Base-by-base conservation (phyloP, 2,113 vertebrate genomes). In the Sprattus sprattus region DNA sequence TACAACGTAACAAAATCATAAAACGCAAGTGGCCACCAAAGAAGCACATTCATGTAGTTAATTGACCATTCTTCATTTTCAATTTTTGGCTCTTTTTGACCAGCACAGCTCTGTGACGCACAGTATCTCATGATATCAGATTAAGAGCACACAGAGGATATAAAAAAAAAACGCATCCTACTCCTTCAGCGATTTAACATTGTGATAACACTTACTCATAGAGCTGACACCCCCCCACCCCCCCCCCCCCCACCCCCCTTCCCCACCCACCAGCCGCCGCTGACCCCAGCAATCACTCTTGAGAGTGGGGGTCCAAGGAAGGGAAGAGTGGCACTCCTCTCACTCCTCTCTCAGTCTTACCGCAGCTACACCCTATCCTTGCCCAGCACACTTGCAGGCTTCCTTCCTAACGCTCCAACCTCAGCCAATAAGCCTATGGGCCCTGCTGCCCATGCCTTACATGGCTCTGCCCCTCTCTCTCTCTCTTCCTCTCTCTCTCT, bases 401-500 rank as follows among this genome's bases (percentile, higher is more conserved):
- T 86, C 86, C 88, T 88, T 88, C 87, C 86, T 86, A 54, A 75
- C 49, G 45, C 5, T 83, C 44, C 25, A 71, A 83, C 88, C 85
- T 88, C 86, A 87, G 88, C 92, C 92, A 91, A 93, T 93, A 85
- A 90, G 57, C 57, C 45, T 11, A 1, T 16, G 28, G 71, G 85
- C 60, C 25, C 82, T 57, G 84, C 82, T 83, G 64, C 45, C 78
- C 18, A 85, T 81, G 84, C 89, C 86, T 84, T 90, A 91, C 88
- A 91, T 89, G 87, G 89, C 57, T 39, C 57, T 82, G 84, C 83
- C 81, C 16, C 32, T 78, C 71, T 78, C 32, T 78, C 71, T 39
- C 10, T 78, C 25, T 78, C 25, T 78, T 2, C 16, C 10, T 78
- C 71, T 78, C 71, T 78, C 71, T 71, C 71, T 39, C 71, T 78